Evolutionary conservation across 2,888 invertebrate species (phyloP), one percentile per base, ranked within the genome.

Genomic region (Dorcus parallelipipedus): DNA sequence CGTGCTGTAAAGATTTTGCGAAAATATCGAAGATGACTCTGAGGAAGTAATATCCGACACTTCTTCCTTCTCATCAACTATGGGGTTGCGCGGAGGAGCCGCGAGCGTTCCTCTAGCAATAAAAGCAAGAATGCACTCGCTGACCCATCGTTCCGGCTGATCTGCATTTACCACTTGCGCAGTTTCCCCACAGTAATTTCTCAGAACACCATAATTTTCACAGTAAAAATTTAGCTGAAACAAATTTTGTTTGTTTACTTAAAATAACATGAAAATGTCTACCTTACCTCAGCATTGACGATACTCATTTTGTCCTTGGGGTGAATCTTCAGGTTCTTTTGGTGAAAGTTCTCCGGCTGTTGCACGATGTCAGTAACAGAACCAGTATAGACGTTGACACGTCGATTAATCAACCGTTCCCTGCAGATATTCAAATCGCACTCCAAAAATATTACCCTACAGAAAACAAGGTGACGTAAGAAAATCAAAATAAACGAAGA

Each of bases 101-200:
- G 65, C 61, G 1, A 68, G 69, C 33, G 71, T 58, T 39, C 71
- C 72, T 56, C 71, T 63, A 14, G 69, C 62, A n/a, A 76, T 67
- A 20, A 70, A 67, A 3, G 73, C 71, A 26, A 65, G 49, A 43
- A 75, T 71, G 23, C 65, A 68, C 59, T 76, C 75, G 41, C 65
- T 67, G 9, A 75, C 71, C 73, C 72, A 74, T 42, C 76, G 65
- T 59, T 73, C 70, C 7, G 66, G 66, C 61, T 78, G 76, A 58
- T 76, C 73, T 8, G 69, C 77, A 62, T 77, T 77, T 3, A 79
- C 68, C 5, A 73, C 66, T 43, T 58, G 63, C 2, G 74, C 74
- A 3, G 76, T 75, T 23, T 68, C 68, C 3, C 76, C 78, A 60
- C 77, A 77, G 59, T 79, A 79, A 61, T 73, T 76, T 59, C 74